These are phyloP conservation scores for Nemotelus pantherinus DNA, from an alignment of 2,888 invertebrate species.

Conservation along the genomic window DNA sequence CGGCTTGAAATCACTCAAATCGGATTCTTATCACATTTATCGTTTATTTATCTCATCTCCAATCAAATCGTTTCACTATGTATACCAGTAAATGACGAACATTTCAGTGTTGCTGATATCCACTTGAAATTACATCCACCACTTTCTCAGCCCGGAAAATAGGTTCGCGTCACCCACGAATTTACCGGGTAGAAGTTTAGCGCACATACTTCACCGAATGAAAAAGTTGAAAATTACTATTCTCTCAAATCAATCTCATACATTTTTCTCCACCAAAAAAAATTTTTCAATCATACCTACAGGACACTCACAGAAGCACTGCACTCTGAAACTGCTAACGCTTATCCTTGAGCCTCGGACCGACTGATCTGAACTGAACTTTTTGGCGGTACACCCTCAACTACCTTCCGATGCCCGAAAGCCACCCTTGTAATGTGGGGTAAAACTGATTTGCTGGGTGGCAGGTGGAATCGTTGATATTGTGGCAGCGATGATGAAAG, in stretches of 20 bases:
- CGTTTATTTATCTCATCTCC: slow-evolving; percentile 16
- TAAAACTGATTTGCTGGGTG: slow-evolving; percentile 23
- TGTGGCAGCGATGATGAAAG: slow-evolving; percentile 6
- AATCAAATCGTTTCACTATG: neutral
- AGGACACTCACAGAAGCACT: slow-evolving; percentile 39
- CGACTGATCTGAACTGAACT: slow-evolving; percentile 38
- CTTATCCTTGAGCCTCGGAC: slow-evolving; percentile 14
- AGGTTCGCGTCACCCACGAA: neutral
- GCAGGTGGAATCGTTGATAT: neutral
- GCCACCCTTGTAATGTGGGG: slow-evolving; percentile 30
- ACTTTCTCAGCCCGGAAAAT: neutral
- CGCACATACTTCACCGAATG: slow-evolving; percentile 1
- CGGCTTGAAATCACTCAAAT: slow-evolving; percentile 32
- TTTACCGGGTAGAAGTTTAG: no score
- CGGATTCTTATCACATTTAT: slow-evolving; percentile 28
- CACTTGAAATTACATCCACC: slow-evolving; percentile 8
- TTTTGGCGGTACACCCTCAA: slow-evolving; percentile 41
- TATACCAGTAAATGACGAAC: neutral
- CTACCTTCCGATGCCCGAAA: slow-evolving; percentile 29
- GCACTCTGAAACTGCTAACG: slow-evolving; percentile 12
- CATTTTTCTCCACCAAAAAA: neutral
- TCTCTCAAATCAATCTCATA: slow-evolving; percentile 29
- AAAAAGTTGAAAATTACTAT: slow-evolving; percentile 10
- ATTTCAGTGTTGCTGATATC: slow-evolving; percentile 26
- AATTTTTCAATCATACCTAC: slow-evolving; percentile 22